Base-by-base conservation (phyloP, 1,140 invertebrate genomes). In the Planococcus citri region DNA sequence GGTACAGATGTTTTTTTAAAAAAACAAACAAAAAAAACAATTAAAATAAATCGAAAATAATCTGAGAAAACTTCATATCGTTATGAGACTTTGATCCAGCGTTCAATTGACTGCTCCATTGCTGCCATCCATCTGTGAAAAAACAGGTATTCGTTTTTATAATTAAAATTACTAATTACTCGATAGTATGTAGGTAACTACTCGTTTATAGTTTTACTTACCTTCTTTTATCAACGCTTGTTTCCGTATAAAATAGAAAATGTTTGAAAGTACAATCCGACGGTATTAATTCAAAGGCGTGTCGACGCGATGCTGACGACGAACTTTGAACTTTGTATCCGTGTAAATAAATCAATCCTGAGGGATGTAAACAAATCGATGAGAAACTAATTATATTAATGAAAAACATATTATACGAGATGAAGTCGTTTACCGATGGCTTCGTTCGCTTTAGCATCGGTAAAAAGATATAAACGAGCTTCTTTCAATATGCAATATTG, bases 401-500 rank as follows among this genome's bases (percentile, higher is more conserved):
- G 29, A 3, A 6, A 37, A 22, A 61, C 22, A 1, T 25, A 27
- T 27, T 51, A 9, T 10, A 51, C 60, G 51, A 10, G 64, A 61
- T 69, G 57, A 61, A 37, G 77, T 2, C 20, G 25, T 21, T 4
- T 79, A 94, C 91, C 94, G 78, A 94, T 89, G 73, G 94, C 91
- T 76, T 82, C 87, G 74, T 88, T 89, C 71, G 92, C 88, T 76
- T 89, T 89, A 14, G 85, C 86, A 77, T 94, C 91, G 73, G 88
- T 87, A 79, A 95, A 97, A 79, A 96, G 95, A 80, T 95, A 97
- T 12, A 97, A 82, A 74, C 91, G 94, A 60, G 94, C 94, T 79
- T 97, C 93, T 78, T 97, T 97, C 4, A 97, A 83, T 22, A 97
- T 89, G 81, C 94, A 97, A 81, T 95, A 97, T 60, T 94, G 84